Evolutionary conservation across 2,113 vertebrate genomes (phyloP), one percentile per base, ranked within the genome.

Genomic region (Picathartes gymnocephalus): DNA sequence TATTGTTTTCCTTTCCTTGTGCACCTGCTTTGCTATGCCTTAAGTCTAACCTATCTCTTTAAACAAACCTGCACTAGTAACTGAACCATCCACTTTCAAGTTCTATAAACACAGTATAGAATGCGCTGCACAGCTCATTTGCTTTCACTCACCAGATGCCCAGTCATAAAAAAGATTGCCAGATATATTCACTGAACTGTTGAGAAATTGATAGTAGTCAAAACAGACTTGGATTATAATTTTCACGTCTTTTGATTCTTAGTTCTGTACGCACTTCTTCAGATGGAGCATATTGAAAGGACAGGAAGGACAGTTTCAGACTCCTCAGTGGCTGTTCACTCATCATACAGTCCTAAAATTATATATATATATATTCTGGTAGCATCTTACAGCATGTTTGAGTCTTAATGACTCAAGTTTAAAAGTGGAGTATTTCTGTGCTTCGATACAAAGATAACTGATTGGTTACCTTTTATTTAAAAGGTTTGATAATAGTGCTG

Each of bases 1-100:
- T 14, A 10, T 74, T 85, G 57, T 88, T 96, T 92, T 95, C 91
- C 87, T 97, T 90, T 95, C 71, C 91, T 96, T 83, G 81, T 93
- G 95, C 95, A 93, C 88, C 89, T 70, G 95, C 81, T 90, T 92
- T 94, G 95, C 94, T 93, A n/a, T 95, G 69, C 88, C 88, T 72
- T 80, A 81, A 58, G 47, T 70, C 74, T 91, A 56, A 83, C 35
- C 61, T 84, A 1, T 68, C 80, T 89, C 62, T 84, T 86, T 28
- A 81, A 58, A 89, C 44, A 65, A 93, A 90, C 13, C 25, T 20
- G 47, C 0, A 3, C 93, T 91, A 37, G 65, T 90, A 84, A 77
- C 74, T 76, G 86, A 61, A 42, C 20, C 76, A 87, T 93, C 39
- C 68, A 76, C 88, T 88, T 73, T 23, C 18, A 70, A 3, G 81